Evolutionary conservation across 2,113 vertebrate genomes (phyloP).

Genomic region (Aegithalos caudatus): DNA sequence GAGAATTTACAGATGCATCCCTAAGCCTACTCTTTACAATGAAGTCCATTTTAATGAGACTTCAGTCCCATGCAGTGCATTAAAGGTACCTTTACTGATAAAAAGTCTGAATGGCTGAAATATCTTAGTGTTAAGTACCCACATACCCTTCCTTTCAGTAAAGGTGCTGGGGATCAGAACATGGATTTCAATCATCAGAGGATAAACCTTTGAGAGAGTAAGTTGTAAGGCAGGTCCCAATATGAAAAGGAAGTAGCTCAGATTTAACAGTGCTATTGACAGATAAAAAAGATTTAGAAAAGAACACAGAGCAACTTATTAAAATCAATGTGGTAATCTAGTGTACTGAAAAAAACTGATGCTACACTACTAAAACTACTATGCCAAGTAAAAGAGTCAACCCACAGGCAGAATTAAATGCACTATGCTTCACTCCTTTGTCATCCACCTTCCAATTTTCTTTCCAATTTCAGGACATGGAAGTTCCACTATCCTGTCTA

Average conservation of each 20-base stretch:
- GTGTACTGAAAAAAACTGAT: neutral
- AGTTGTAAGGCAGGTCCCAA: neutral
- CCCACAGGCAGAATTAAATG: neutral
- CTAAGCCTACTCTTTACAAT: neutral
- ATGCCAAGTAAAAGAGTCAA: neutral
- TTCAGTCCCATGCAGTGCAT: neutral
- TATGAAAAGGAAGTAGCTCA: neutral
- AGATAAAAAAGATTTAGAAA: neutral
- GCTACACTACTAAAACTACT: neutral
- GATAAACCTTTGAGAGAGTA: neutral
- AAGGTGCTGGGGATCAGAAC: neutral
- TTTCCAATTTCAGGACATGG: neutral
- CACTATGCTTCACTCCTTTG: neutral
- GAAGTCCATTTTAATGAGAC: neutral
- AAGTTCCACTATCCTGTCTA: neutral
- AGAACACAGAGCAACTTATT: fast-evolving
- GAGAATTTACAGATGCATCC: neutral
- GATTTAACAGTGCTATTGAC: neutral
- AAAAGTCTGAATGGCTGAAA: neutral
- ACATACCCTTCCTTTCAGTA: neutral
- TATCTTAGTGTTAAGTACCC: neutral
- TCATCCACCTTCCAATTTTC: neutral
- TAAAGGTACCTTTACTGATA: neutral
- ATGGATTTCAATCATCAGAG: neutral
- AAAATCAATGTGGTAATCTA: neutral